Evolutionary conservation across 2,888 invertebrate genomes (phyloP).

Genomic region (Dicyrtomina minuta): DNA sequence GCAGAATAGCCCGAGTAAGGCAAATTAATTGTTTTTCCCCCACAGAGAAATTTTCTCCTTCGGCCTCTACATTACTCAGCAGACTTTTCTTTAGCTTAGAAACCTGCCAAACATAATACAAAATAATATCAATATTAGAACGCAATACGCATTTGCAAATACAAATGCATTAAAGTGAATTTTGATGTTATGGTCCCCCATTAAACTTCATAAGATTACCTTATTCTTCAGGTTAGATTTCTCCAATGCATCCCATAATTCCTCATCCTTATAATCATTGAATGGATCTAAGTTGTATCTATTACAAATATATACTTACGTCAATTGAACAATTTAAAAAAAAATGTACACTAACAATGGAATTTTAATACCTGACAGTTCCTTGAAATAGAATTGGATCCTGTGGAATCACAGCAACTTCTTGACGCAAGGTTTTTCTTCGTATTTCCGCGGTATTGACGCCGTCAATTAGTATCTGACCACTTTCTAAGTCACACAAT

Average conservation of each 20-base stretch:
- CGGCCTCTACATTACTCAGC: conserved; percentile 45
- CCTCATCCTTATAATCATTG: conserved; percentile 53
- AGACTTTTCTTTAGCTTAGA: conserved; percentile 52
- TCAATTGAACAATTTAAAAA: background rate
- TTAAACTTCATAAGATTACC: conserved; percentile 34
- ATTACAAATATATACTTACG: conserved; percentile 4
- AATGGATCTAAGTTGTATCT: conserved; percentile 56
- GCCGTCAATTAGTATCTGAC: conserved; percentile 54
- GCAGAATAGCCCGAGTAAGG: conserved; percentile 55
- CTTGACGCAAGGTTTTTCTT: conserved; percentile 53
- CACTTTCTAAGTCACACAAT: conserved; percentile 53
- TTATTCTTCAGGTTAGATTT: conserved; percentile 54
- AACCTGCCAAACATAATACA: conserved; percentile 41
- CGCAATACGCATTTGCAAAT: background rate
- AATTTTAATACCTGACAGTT: conserved; percentile 51
- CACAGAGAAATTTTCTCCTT: conserved; percentile 54
- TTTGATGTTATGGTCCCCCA: background rate
- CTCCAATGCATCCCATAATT: conserved; percentile 55
- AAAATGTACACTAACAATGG: background rate
- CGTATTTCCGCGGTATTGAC: conserved; percentile 53
- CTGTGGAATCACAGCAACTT: conserved; percentile 56
- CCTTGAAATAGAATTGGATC: conserved; percentile 56
- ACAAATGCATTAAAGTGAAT: conserved; percentile 5
- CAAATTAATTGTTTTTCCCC: conserved; percentile 56
- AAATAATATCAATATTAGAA: background rate